Base-by-base conservation (phyloP, 2,888 invertebrate species). In the Pycnomerus fuliginosus region DNA sequence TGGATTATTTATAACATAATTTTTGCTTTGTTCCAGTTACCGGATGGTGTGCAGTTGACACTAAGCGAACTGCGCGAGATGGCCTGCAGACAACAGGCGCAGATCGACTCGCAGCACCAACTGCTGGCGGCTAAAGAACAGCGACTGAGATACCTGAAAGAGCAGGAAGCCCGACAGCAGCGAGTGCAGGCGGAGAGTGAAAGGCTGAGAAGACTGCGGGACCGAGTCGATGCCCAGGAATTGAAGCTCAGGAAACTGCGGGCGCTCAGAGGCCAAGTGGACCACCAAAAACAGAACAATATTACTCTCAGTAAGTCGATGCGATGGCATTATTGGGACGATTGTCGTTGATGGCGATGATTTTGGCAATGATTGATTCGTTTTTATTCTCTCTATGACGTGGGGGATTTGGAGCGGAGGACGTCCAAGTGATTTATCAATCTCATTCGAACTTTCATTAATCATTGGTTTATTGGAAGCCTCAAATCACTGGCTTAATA, bases 61-160 rank as follows among this genome's bases (percentile, higher is more conserved):
- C 82, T 94, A 80, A 85, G 87, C 74, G 95, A 96, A 83, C 87
- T 96, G 80, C 93, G 94, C 81, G 93, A 93, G 74, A 95, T 96
- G 93, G 96, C 96, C 73, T 83, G 91, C 74, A 83, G 94, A 69
- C 97, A 97, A 80, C 95, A 96, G 80, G 90, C 93, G 76, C 94
- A 96, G 82, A 94, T 96, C 72, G 94, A 95, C 80, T 87, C 90
- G 69, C 96, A 96, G 80, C 90, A 92, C 73, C 82, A 85, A 77
- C 80, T 91, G 76, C 82, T 94, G 69, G 88, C 90, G 66, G 92
- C 92, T 65, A 90, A 91, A 76, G 93, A 93, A 77, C 92, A 93
- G 76, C 80, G 93, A 66, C 80, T 94, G 73, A 85, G 94, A 70
- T 94, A 91, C 79, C 83, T 96, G 65, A 93, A 93, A 76, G 92